Evolutionary conservation across 2,797 vertebrate species (phyloP), one percentile per base, ranked within the genome.

Genomic region (Ammospiza maritima): DNA sequence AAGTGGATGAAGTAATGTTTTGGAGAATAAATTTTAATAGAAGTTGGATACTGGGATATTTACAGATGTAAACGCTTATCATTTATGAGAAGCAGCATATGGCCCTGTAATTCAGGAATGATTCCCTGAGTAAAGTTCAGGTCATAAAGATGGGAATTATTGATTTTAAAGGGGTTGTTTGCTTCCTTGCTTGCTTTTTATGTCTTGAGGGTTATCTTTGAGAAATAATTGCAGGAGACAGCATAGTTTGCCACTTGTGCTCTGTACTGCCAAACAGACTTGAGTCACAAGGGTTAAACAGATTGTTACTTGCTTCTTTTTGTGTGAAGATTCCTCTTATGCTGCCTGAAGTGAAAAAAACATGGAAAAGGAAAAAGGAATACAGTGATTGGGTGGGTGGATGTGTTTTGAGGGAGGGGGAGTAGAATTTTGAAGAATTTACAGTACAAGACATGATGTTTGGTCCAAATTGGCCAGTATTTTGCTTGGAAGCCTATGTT

Each of bases 181-280:
- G 10, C 0, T 56, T 47, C 5, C 4, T 64, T 89, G 9, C 8
- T 66, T 74, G 10, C 16, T 22, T 36, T 40, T 76, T 50, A 14
- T 70, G 16, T 34, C 20, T 69, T 40, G 26, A 60, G 17, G 5
- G 2, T 65, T 75, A 23, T 62, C 20, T 78, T 57, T 29, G 47
- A 58, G 11, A 75, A 57, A 11, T 48, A 71, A 69, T 54, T 88
- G 21, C 23, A 22, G 34, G 21, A 64, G 23, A 34, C 36, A 83
- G 9, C 2, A 2, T 19, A 19, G 15, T 64, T 83, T 71, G 16
- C 15, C 3, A 1, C 25, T 85, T 77, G 15, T 0, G 0, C 13
- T 60, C 44, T 50, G 22, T 25, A 70, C 27, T 4, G 27, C 50
- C 26, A 77, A 85, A 77, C 5, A 23, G 44, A 11, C 47, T 56